A percentile compares a stretch with the other conserved stretches of the same genome.
Evolutionary conservation across 2,888 invertebrate species (phyloP).

Genomic region (Pristionchus mayeri): DNA sequence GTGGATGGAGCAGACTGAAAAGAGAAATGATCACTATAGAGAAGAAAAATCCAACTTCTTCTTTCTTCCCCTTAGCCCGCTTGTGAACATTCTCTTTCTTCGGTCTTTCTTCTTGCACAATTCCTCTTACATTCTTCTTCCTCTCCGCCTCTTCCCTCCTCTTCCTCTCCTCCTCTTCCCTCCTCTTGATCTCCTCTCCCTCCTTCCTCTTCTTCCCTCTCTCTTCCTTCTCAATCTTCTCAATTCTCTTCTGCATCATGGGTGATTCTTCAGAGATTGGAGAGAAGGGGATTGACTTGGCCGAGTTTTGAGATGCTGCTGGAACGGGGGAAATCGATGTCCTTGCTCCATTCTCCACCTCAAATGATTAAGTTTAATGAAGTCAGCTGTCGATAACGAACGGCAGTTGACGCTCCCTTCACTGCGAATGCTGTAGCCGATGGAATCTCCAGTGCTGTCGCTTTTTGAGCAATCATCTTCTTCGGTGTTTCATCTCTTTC

Average conservation of each 20-base stretch:
- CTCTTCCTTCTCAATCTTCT: neutral
- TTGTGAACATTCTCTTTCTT: neutral
- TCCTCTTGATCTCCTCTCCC: neutral
- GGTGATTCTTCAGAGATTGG: neutral
- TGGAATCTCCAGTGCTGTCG: neutral
- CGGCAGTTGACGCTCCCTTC: constrained; percentile 5
- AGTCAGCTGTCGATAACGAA: neutral
- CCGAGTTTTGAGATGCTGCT: neutral
- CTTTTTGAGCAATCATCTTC: neutral
- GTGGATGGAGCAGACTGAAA: neutral
- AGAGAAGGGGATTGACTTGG: neutral
- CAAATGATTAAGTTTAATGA: neutral
- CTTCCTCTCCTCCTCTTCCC: neutral
- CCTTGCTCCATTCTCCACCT: neutral
- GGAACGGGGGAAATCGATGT: neutral
- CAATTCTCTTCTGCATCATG: neutral
- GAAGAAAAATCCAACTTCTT: neutral
- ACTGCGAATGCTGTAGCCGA: constrained; percentile 41
- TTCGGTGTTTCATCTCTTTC: neutral
- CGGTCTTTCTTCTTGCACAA: neutral
- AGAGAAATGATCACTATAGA: neutral
- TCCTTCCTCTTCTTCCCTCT: neutral
- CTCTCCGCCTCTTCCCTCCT: neutral
- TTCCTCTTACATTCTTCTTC: neutral
- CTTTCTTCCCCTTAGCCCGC: neutral